Conservation (phyloP, 2,888 invertebrate genomes). For the Pardosa pseudoannulata region DNA sequence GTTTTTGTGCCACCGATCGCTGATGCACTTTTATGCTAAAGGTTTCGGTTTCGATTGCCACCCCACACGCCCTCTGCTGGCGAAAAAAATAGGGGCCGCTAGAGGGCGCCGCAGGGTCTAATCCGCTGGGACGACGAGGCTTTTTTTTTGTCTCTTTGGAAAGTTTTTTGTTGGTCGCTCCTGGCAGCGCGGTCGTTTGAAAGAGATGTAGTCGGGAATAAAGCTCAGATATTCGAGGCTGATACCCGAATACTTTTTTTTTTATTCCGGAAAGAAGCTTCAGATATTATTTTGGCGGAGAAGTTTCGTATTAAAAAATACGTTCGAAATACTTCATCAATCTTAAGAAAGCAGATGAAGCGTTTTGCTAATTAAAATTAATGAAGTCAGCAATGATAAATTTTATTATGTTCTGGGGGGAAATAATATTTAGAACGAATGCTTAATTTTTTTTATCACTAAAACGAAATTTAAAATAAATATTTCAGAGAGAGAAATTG, state of each 20-base stretch:
- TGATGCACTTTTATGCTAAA: conserved; percentile 66
- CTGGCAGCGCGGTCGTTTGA: conserved; percentile 13
- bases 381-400: too few relatives aligned
- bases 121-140: neutral
- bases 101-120: conserved; percentile 24
- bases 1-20: conserved; percentile 59
- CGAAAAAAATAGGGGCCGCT: conserved; percentile 31
- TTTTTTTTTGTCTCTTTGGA: too few relatives aligned
- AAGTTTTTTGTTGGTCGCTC: neutral
- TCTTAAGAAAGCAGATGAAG: neutral
- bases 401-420: too few relatives aligned
- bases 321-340: neutral
- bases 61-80: conserved; percentile 62
- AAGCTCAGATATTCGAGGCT: neutral
- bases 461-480: too few relatives aligned
- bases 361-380: too few relatives aligned
- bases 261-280: neutral
- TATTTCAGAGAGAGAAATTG: too few relatives aligned
- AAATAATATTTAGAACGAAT: too few relatives aligned
- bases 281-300: neutral
- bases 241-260: conserved; percentile 5
- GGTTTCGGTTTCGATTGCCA: conserved; percentile 68
- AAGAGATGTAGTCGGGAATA: conserved; percentile 15
- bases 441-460: too few relatives aligned
- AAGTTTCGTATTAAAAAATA: neutral